Conservation (phyloP, 64 coral and sea anemone species). For the Anthopleura sola region DNA sequence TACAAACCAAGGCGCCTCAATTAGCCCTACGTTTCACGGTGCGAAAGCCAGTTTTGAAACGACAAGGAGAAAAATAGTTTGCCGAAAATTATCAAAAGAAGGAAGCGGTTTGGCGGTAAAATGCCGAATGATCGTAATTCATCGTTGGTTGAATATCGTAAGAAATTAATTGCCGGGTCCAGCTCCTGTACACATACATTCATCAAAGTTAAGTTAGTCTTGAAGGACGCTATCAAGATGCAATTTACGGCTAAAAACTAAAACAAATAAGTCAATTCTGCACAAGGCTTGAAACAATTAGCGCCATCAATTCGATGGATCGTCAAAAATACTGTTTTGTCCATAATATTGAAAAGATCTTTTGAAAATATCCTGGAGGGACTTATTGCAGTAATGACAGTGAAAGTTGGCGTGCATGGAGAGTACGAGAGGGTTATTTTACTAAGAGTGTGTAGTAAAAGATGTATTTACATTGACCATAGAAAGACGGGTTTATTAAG, state of each 20-base stretch:
- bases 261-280: neutral
- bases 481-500: no score
- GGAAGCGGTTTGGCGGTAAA: neutral
- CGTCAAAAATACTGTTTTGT: neutral
- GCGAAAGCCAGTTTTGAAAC: neutral
- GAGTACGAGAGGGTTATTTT: no score
- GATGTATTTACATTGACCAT: no score
- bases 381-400: no score
- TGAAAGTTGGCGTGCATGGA: no score
- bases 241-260: neutral
- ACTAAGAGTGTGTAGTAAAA: no score
- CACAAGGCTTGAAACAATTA: neutral
- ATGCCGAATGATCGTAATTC: neutral
- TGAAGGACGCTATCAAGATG: neutral
- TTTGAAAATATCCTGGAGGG: no score
- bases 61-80: neutral
- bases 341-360: neutral
- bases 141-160: neutral
- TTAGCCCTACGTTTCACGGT: neutral
- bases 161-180: neutral
- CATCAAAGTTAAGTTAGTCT: neutral
- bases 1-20: neutral
- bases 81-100: neutral
- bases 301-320: neutral
- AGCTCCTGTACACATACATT: neutral